Conservation (phyloP, 35 echinoderm and acorn worm species). For the Stichopus chloronotus region DNA sequence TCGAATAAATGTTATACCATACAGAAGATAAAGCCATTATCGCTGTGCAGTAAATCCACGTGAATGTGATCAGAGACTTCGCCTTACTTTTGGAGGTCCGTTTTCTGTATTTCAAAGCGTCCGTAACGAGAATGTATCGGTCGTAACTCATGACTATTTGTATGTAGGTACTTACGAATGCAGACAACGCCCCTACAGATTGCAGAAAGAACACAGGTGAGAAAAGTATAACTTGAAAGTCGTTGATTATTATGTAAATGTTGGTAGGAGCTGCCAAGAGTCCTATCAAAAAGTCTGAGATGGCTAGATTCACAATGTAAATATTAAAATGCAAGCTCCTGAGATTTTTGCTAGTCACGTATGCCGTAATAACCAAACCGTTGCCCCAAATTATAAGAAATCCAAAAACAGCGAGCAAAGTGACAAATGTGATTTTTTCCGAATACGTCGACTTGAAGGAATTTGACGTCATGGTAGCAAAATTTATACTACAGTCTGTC, state of each 20-base stretch:
- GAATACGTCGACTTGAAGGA: no score
- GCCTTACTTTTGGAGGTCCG: neutral
- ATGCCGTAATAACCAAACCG: neutral
- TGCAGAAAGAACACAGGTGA: no score
- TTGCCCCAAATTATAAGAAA: neutral
- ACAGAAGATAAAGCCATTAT: neutral
- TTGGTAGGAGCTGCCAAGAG: neutral
- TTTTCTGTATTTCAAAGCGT: neutral
- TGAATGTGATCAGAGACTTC: neutral
- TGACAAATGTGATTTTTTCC: no score
- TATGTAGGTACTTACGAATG: neutral
- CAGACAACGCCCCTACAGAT: neutral
- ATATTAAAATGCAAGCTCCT: neutral
- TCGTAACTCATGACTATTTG: neutral
- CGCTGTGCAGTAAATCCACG: neutral
- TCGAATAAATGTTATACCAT: neutral
- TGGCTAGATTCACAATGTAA: constrained; percentile 14
- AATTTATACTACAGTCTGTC: no score
- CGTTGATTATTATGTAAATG: neutral
- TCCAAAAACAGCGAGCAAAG: neutral
- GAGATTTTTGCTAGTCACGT: neutral
- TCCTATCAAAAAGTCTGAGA: neutral
- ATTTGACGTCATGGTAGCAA: no score
- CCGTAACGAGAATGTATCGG: neutral
- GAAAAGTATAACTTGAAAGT: no score